Conservation (phyloP, 2,888 invertebrate species). For the Cepaea hortensis region DNA sequence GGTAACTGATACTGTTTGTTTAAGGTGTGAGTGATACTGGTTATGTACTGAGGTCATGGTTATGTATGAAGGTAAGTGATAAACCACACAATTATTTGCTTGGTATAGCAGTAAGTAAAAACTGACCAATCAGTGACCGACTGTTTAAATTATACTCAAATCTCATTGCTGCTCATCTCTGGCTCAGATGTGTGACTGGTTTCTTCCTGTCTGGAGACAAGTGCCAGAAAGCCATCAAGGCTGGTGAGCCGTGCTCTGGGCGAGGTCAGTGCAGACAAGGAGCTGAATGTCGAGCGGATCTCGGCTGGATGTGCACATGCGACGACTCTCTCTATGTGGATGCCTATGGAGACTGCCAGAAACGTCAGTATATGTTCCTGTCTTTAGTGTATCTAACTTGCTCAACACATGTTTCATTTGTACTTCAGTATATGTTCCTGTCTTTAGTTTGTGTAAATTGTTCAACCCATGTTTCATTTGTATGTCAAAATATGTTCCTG, state of each 20-base stretch:
- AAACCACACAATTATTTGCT: too few species aligned
- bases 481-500: constrained; percentile 5
- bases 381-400: neutral
- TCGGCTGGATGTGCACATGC: constrained; percentile 32
- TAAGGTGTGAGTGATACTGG: too few species aligned
- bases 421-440: constrained; percentile 4
- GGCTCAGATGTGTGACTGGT: constrained; percentile 19
- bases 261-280: constrained; percentile 44
- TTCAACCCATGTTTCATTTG: neutral
- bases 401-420: neutral
- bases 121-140: too few species aligned
- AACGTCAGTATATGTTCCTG: constrained; percentile 14
- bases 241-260: constrained; percentile 44
- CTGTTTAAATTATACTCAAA: neutral
- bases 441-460: neutral
- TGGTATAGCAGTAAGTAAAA: too few species aligned
- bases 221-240: constrained; percentile 17
- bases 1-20: too few species aligned
- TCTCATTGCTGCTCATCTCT: neutral
- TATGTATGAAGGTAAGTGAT: too few species aligned
- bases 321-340: constrained; percentile 32
- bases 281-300: constrained; percentile 40
- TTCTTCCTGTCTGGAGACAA: neutral
- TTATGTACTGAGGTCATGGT: too few species aligned
- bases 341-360: constrained; percentile 36